A percentile compares a stretch with the other conserved stretches of the same genome.
Conservation (phyloP, 2,797 vertebrate genomes). For the Halcyon smyrnensis region DNA sequence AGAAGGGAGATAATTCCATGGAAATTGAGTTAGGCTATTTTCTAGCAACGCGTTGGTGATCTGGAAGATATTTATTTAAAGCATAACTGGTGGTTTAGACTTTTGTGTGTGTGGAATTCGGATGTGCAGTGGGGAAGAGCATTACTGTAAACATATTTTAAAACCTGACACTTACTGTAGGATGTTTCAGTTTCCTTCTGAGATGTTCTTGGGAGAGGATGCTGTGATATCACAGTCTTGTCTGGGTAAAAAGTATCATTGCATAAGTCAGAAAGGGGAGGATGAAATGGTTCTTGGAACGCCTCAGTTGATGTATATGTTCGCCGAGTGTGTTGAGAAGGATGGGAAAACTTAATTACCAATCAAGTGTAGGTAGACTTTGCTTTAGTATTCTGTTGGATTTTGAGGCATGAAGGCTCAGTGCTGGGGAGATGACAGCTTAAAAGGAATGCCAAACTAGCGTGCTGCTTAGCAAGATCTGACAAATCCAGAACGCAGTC, state of each 20-base stretch:
- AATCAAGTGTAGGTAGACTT: background rate
- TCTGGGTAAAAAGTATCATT: background rate
- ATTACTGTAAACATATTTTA: background rate
- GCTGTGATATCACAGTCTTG: background rate
- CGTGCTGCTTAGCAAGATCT: background rate
- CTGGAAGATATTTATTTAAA: background rate
- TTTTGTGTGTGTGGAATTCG: background rate
- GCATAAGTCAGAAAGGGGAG: background rate
- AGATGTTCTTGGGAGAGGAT: background rate
- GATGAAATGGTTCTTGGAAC: background rate
- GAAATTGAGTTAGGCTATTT: background rate
- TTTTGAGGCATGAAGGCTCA: background rate
- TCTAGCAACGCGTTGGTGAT: background rate
- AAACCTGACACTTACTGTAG: background rate
- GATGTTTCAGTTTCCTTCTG: background rate
- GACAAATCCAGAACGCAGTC: background rate
- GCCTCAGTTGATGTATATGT: fast-evolving
- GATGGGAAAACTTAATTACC: background rate
- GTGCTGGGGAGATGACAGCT: background rate
- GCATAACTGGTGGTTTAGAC: background rate
- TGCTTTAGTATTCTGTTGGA: background rate
- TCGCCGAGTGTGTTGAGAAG: fast-evolving
- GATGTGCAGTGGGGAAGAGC: background rate
- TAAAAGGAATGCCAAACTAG: background rate
- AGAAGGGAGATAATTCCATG: background rate